These are phyloP conservation scores for Onychomys leucogaster DNA, from an alignment of 2,797 vertebrate genomes.

Conservation along the genomic window DNA sequence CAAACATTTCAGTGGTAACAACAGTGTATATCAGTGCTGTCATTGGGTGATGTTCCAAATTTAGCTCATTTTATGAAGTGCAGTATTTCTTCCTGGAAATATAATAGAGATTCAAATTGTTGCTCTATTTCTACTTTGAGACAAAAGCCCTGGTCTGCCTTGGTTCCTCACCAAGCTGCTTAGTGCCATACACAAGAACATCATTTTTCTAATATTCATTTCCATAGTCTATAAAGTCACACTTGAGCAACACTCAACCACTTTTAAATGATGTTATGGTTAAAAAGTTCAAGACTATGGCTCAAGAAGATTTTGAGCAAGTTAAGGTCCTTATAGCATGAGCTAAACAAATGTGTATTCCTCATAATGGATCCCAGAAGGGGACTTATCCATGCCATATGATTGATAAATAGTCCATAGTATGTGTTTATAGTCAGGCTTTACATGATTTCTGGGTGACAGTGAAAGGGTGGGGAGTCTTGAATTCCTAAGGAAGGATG, in stretches of 20 bases:
- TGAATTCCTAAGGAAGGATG: neutral
- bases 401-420: neutral
- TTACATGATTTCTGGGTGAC: neutral
- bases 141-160: neutral
- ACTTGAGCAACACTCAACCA: neutral
- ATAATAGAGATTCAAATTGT: neutral
- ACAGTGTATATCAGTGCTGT: neutral
- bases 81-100: neutral
- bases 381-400: neutral
- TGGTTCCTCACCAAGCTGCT: neutral
- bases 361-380: neutral
- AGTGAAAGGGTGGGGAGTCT: neutral
- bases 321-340: neutral
- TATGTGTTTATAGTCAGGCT: neutral
- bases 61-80: conserved; percentile 8
- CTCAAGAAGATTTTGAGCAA: neutral
- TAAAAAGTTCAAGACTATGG: neutral
- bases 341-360: neutral
- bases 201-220: neutral
- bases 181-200: neutral
- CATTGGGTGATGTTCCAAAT: neutral
- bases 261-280: neutral
- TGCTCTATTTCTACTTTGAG: neutral
- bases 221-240: neutral
- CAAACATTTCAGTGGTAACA: neutral